Percentiles rank a stretch among this genome's conserved stretches.
Conservation (phyloP, 2,797 vertebrate genomes). For the Coregonus suidteri region DNA sequence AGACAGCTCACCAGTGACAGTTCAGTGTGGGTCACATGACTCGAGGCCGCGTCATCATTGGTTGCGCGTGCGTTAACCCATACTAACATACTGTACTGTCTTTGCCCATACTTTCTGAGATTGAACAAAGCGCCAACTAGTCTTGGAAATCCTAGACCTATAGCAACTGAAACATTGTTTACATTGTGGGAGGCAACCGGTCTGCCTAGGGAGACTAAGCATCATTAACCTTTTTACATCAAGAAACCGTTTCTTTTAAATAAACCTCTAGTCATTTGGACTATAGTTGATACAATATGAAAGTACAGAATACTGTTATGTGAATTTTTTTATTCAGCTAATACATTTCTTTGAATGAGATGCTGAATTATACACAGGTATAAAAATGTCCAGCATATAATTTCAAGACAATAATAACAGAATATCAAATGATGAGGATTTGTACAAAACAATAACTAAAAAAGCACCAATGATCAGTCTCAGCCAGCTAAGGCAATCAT, state of each 20-base stretch:
- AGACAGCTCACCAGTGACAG: background rate
- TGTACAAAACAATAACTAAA: conserved; percentile 55
- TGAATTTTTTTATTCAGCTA: conserved; percentile 46
- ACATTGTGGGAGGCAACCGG: too few species aligned
- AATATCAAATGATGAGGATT: conserved; percentile 37
- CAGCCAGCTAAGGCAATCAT: conserved; percentile 74
- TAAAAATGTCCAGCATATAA: conserved; percentile 73
- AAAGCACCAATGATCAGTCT: conserved; percentile 66
- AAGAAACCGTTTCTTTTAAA: too few species aligned
- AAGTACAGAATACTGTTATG: conserved; percentile 9
- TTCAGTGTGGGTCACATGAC: too few species aligned
- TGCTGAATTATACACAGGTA: conserved; percentile 36
- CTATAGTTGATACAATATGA: background rate
- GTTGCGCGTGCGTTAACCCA: too few species aligned
- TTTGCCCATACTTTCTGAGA: too few species aligned
- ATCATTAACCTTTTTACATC: too few species aligned
- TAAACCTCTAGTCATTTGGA: background rate
- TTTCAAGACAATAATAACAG: conserved; percentile 35
- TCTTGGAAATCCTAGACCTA: too few species aligned
- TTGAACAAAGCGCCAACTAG: too few species aligned
- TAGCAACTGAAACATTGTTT: too few species aligned
- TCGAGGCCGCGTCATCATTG: too few species aligned
- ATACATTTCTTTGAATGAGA: conserved; percentile 45
- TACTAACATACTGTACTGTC: too few species aligned
- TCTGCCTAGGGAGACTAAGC: too few species aligned